These are phyloP conservation scores for Brevimyrus niger DNA, from an alignment of 2,113 vertebrate genomes.

Conservation along the genomic window DNA sequence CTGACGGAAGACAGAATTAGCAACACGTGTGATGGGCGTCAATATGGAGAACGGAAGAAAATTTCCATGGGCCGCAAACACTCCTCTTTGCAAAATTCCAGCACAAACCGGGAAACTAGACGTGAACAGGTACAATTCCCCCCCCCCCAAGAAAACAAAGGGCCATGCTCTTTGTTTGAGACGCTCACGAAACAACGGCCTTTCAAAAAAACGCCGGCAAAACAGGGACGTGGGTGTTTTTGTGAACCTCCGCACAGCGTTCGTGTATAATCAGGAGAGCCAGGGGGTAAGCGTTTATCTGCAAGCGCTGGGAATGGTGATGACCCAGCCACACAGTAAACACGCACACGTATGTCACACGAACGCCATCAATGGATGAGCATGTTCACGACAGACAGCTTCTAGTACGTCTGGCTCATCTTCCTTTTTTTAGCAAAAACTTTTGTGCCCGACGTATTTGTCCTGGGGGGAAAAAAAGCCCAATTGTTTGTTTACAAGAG, in stretches of 20 bases:
- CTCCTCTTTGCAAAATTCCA: background rate
- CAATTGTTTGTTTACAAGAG: background rate
- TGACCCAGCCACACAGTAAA: background rate
- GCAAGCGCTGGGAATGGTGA: background rate
- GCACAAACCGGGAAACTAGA: background rate
- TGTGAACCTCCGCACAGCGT: background rate
- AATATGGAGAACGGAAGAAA: background rate
- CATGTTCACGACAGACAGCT: background rate
- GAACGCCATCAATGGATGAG: background rate
- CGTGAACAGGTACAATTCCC: background rate
- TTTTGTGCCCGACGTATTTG: background rate
- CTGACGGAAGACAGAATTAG: background rate
- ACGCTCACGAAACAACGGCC: background rate
- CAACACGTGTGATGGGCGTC: background rate
- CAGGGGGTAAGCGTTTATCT: background rate
- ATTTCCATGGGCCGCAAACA: background rate
- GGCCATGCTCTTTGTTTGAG: background rate
- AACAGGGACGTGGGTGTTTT: background rate
- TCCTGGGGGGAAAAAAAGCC: background rate
- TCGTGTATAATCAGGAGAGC: background rate
- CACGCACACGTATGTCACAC: background rate
- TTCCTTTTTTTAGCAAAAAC: background rate
- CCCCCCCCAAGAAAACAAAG: background rate
- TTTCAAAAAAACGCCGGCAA: background rate
- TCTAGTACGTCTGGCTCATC: background rate